Percentiles rank a stretch among this genome's conserved stretches.
Conservation (phyloP, 2,797 vertebrate species). For the Corythornis leucogaster region DNA sequence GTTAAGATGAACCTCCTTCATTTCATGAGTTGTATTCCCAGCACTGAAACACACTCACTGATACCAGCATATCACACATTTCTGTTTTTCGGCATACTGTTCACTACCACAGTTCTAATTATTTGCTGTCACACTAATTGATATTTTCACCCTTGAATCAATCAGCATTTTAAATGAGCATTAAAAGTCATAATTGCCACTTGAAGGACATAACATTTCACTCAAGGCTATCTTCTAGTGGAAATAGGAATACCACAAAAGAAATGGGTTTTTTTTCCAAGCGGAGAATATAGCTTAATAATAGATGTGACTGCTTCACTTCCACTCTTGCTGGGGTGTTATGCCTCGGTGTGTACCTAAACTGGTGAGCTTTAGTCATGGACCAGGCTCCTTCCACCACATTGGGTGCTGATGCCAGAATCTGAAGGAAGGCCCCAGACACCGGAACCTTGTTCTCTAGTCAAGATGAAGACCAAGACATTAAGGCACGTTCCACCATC, state of each 20-base stretch:
- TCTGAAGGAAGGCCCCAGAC: accelerated
- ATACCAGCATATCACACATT: too few species aligned
- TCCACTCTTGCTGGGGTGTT: accelerated
- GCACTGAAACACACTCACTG: background rate
- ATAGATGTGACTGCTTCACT: accelerated
- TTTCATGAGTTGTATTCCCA: background rate
- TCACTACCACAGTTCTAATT: background rate
- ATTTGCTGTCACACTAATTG: background rate
- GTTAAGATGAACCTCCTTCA: background rate
- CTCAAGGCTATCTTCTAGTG: background rate
- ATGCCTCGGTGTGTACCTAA: accelerated
- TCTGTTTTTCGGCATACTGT: background rate
- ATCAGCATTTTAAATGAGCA: background rate
- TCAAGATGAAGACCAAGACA: background rate
- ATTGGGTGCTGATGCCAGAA: accelerated
- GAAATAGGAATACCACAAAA: background rate
- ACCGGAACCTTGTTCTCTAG: background rate
- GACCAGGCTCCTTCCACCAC: background rate
- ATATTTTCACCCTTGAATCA: background rate
- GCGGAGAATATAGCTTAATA: background rate
- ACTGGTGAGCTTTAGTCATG: background rate
- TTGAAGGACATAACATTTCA: background rate
- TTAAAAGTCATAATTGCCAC: background rate
- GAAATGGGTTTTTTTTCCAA: background rate
- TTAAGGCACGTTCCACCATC: background rate